Percentiles rank a stretch among this genome's conserved stretches.
These are phyloP conservation scores for Sinotaia quadrata DNA, from an alignment of 2,888 invertebrate species.

Conservation along the genomic window DNA sequence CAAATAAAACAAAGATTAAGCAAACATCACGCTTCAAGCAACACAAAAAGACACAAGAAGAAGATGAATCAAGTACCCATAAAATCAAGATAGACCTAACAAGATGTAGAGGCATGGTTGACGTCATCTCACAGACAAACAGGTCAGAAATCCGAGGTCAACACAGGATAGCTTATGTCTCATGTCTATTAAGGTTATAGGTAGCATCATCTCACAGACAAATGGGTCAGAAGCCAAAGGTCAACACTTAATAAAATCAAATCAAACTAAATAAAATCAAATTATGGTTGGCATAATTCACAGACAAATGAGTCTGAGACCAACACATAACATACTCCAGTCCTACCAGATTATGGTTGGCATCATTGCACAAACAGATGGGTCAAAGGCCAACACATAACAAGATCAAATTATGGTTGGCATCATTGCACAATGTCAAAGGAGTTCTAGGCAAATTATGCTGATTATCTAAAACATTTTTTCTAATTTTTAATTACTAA, in stretches of 20 bases:
- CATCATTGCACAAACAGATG: constrained; percentile 43
- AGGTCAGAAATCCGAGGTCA: constrained; percentile 37
- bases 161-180: too few relatives aligned
- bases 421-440: too few relatives aligned
- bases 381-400: too few relatives aligned
- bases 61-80: constrained; percentile 28
- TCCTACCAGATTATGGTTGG: constrained; percentile 50
- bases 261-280: too few relatives aligned
- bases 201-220: constrained; percentile 45
- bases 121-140: constrained; percentile 45
- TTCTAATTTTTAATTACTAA: too few relatives aligned
- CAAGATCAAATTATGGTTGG: too few relatives aligned
- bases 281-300: too few relatives aligned
- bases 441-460: too few relatives aligned
- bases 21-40: constrained; percentile 28
- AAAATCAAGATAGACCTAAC: constrained; percentile 35
- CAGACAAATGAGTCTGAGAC: too few relatives aligned
- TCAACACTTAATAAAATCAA: too few relatives aligned
- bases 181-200: constrained; percentile 48
- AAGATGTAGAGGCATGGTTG: constrained; percentile 44
- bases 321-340: too few relatives aligned
- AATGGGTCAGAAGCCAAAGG: constrained; percentile 39
- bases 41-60: constrained; percentile 12
- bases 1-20: constrained; percentile 28
- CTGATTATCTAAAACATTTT: too few relatives aligned